phyloP scores from a whole-genome alignment of 1,140 invertebrate species.

The Himalopsyche phryganea region DNA sequence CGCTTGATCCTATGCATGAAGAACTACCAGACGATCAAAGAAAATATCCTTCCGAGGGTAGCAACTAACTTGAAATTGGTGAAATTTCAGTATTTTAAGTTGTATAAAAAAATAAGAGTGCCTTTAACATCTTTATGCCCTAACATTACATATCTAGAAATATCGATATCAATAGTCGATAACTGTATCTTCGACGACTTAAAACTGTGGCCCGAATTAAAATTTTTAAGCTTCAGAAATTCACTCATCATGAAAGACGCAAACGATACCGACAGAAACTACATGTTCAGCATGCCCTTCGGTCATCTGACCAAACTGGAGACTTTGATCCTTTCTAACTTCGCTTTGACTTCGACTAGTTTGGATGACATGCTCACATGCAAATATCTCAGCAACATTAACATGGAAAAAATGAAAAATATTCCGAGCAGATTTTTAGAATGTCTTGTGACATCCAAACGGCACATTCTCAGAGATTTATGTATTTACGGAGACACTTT shows the following conservation, averaged over 20 bases:
- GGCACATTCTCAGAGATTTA: conserved; percentile 43
- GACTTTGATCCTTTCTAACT: conserved; percentile 49
- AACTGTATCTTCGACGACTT: conserved; percentile 52
- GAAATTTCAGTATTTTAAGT: conserved; percentile 53
- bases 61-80: conserved; percentile 51
- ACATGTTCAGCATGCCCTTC: conserved; percentile 51
- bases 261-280: conserved; percentile 48
- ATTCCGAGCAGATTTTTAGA: conserved; percentile 50
- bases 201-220: conserved; percentile 48
- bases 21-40: conserved; percentile 49
- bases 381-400: conserved; percentile 48
- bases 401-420: conserved; percentile 55
- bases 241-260: conserved; percentile 41
- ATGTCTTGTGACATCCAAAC: conserved; percentile 45
- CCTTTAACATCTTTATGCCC: conserved; percentile 50
- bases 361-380: conserved; percentile 50
- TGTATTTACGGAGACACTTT: conserved; percentile 52
- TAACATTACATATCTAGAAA: conserved; percentile 53
- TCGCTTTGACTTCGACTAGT: conserved; percentile 48
- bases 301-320: conserved; percentile 47
- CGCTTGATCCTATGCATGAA: conserved; percentile 52
- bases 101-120: conserved; percentile 50
- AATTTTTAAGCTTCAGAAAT: conserved; percentile 52
- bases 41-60: conserved; percentile 51
- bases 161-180: conserved; percentile 53